phyloP scores from a whole-genome alignment of 2,113 vertebrate species.

The Diadophis punctatus region DNA sequence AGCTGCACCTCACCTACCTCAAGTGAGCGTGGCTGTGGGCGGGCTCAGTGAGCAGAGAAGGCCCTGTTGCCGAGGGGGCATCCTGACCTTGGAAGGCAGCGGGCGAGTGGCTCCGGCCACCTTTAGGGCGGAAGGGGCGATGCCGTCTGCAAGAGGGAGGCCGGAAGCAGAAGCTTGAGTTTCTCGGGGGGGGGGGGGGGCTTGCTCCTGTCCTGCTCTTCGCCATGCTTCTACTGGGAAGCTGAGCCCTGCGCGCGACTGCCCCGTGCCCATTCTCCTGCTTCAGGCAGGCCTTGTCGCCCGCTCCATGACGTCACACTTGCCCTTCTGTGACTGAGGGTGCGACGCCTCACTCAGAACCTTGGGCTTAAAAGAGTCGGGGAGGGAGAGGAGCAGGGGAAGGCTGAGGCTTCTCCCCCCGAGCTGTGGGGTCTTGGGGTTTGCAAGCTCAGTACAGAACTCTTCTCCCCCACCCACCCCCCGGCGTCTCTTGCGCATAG shows the following conservation, averaged over 20 bases:
- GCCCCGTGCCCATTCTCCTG: neutral
- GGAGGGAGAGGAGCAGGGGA: neutral
- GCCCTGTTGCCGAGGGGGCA: too few species aligned
- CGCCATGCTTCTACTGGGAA: accelerated
- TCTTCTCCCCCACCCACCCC: accelerated
- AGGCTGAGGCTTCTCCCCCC: neutral
- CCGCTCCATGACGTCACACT: neutral
- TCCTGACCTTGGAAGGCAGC: too few species aligned
- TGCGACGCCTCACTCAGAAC: neutral
- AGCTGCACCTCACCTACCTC: constrained; percentile 79
- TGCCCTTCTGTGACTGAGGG: neutral
- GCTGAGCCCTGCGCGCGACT: neutral
- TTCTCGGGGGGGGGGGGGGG: too few species aligned
- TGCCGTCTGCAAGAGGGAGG: neutral
- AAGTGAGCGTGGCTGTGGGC: constrained; percentile 54
- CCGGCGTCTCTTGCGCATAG: constrained; percentile 56
- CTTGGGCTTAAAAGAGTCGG: neutral
- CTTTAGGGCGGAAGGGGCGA: neutral
- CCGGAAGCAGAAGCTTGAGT: neutral
- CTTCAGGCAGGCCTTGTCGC: neutral
- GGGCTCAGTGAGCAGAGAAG: neutral
- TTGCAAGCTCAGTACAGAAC: accelerated
- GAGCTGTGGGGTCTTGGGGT: neutral
- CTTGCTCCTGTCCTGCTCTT: neutral
- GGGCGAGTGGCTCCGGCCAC: neutral